A percentile compares a stretch with the other conserved stretches of the same genome.
Evolutionary conservation across 2,113 vertebrate species (phyloP).

Genomic region (Hippocampus barbouri): DNA sequence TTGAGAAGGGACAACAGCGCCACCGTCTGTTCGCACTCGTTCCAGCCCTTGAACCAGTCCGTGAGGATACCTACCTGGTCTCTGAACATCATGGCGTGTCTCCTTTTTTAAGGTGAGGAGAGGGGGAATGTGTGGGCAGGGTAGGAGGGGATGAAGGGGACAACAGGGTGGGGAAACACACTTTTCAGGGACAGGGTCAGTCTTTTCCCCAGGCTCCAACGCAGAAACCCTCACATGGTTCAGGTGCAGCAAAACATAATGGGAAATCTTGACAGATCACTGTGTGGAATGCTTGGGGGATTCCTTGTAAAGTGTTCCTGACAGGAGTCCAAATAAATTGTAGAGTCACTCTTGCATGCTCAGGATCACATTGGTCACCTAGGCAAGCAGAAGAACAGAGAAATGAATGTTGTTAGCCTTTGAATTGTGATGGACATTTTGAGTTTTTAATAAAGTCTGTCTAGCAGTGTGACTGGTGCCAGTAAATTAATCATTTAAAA

Average conservation of each 20-base stretch:
- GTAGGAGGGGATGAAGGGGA: slow-evolving; percentile 12
- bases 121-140: slow-evolving; percentile 42
- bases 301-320: slow-evolving; percentile 18
- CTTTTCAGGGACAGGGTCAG: slow-evolving; percentile 44
- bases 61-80: slow-evolving; percentile 94
- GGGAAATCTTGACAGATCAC: slow-evolving; percentile 4
- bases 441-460: background rate
- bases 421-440: background rate
- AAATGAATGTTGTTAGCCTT: background rate
- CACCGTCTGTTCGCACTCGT: slow-evolving; percentile 96
- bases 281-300: slow-evolving; percentile 18
- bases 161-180: slow-evolving; percentile 29
- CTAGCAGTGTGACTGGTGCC: no score
- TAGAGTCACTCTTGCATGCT: slow-evolving; percentile 38
- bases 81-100: slow-evolving; percentile 95
- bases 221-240: slow-evolving; percentile 77
- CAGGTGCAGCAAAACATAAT: slow-evolving; percentile 47
- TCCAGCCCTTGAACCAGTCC: slow-evolving; percentile 96
- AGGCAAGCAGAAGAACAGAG: slow-evolving; percentile 33
- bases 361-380: slow-evolving; percentile 44
- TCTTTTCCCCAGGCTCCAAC: slow-evolving; percentile 61
- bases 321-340: slow-evolving; percentile 19
- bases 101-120: slow-evolving; percentile 54
- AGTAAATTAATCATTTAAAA: background rate
- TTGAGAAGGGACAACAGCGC: slow-evolving; percentile 91